phyloP scores from a whole-genome alignment of 2,797 vertebrate genomes.

The Phrynocephalus guinanensis region DNA sequence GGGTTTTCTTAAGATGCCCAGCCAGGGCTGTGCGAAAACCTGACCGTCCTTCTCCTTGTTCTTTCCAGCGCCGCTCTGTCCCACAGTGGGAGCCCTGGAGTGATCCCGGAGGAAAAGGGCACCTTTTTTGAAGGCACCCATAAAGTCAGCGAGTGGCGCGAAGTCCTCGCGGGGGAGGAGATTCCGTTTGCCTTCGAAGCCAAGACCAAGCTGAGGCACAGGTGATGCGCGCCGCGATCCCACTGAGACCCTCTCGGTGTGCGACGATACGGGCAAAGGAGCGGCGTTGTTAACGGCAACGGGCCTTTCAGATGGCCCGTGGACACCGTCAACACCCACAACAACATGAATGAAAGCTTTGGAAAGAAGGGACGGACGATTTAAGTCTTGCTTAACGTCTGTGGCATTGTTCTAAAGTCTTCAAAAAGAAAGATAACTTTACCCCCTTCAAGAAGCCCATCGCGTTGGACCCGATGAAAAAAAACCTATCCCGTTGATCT shows the following conservation, averaged over 20 bases:
- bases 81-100: slow-evolving; percentile 93
- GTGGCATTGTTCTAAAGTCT: too few species aligned
- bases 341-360: too few species aligned
- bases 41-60: slow-evolving; percentile 23
- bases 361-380: too few species aligned
- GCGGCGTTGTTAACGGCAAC: too few species aligned
- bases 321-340: too few species aligned
- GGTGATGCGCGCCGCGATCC: slow-evolving; percentile 65
- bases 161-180: slow-evolving; percentile 93
- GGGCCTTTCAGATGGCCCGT: too few species aligned
- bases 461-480: slow-evolving; percentile 28
- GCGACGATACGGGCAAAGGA: too few species aligned
- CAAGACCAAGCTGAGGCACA: slow-evolving; percentile 89
- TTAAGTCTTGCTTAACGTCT: too few species aligned
- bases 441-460: slow-evolving; percentile 1
- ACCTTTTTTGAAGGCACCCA: slow-evolving; percentile 88
- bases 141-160: slow-evolving; percentile 93
- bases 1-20: background rate
- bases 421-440: too few species aligned
- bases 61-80: slow-evolving; percentile 90
- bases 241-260: accelerated
- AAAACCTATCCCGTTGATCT: slow-evolving; percentile 1
- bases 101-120: slow-evolving; percentile 86
- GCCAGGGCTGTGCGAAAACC: background rate
- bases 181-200: slow-evolving; percentile 97